Evolutionary conservation across 2,113 vertebrate genomes (phyloP), one percentile per base, ranked within the genome.

Genomic region (Dendrocopos noguchii): DNA sequence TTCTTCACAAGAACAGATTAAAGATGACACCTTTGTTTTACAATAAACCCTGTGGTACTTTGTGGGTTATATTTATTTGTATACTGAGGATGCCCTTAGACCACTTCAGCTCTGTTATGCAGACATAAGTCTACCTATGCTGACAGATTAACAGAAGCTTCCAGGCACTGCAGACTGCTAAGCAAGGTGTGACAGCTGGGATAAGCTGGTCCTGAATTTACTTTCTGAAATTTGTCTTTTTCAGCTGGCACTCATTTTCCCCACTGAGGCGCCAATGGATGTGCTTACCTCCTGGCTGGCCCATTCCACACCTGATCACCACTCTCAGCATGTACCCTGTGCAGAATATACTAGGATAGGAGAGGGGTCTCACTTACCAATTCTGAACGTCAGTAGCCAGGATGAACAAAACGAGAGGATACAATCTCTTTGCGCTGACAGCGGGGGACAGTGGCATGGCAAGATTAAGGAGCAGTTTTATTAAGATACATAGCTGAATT

Each of bases 1-100:
- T 73, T 20, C 27, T 76, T 77, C 27, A 6, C 1, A 20, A 63
- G 42, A 82, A 10, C 0, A 52, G 36, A 42, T 63, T 67, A 36
- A 82, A 82, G 14, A 39, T 5, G 8, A 12, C 31, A 71, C 42
- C 47, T 85, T 25, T 24, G 10, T 56, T 83, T 85, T 70, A 17
- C 12, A 31, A 8, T 4, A 74, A 87, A 39, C 8, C 5, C 46
- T 31, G 19, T 3, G 2, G 27, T 27, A 13, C 9, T 80, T 68
- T 55, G 12, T 20, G 7, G 20, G 9, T 22, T 31, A 3, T 9
- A 7, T 66, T 60, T 27, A 66, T 16, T 28, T 1, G 1, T 33
- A 5, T 11, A 1, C 10, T 6, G 27, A 1, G 3, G 11, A 18
- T 55, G 11, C 3, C 53, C 27, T 61, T 14, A 34, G 0, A 0